Conservation (phyloP, 2,113 vertebrate species). For the Sphyrna mokarran region DNA sequence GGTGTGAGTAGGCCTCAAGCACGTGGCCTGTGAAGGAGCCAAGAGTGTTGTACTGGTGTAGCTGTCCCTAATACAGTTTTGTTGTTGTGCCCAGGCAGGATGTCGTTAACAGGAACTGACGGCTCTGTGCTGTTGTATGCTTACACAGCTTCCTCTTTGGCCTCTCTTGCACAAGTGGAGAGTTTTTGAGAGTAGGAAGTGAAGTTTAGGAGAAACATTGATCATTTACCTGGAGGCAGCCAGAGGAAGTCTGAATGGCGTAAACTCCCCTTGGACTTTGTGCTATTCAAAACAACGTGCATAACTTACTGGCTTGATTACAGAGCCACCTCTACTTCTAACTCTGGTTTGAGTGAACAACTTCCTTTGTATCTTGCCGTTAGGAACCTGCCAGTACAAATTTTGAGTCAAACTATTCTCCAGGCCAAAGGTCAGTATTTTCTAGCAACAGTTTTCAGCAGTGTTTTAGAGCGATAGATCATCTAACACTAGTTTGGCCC, state of each 20-base stretch:
- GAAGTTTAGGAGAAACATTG: neutral
- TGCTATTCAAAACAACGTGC: neutral
- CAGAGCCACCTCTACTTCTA: neutral
- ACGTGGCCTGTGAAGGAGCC: neutral
- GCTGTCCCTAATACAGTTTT: neutral
- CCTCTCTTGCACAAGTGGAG: neutral
- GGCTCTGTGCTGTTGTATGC: constrained; percentile 11
- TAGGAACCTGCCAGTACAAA: neutral
- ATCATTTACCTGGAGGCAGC: constrained; percentile 4
- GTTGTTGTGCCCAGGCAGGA: neutral
- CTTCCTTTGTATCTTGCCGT: neutral
- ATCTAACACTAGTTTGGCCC: neutral
- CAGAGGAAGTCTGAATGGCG: neutral
- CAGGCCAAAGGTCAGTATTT: neutral
- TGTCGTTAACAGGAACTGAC: constrained; percentile 35
- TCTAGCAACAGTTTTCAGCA: neutral
- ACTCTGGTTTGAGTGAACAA: neutral
- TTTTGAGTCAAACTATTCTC: neutral
- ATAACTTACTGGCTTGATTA: neutral
- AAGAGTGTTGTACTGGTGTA: neutral
- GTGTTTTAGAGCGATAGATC: neutral
- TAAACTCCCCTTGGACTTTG: neutral
- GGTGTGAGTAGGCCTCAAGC: neutral
- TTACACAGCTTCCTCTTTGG: constrained; percentile 14
- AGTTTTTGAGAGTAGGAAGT: constrained; percentile 9